Evolutionary conservation across 2,797 vertebrate species (phyloP), one percentile per base, ranked within the genome.

Genomic region (Acanthurus lineatus): DNA sequence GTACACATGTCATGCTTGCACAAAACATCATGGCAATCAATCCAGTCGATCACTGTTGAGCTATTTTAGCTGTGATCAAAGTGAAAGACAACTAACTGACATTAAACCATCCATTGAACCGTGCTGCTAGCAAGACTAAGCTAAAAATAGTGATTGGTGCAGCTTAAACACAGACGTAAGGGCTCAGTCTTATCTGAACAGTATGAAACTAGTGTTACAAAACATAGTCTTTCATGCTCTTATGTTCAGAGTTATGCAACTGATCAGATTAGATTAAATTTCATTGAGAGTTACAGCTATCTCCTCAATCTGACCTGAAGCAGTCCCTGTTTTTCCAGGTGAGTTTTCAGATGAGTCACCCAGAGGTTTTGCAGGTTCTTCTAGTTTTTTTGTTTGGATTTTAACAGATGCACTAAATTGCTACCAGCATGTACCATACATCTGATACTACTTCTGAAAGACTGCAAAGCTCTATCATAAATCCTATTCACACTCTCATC

Each of bases 321-420:
- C 76, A 2, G 44, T 66, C 44, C 3, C 9, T 83, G 85, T 90
- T 90, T 83, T 84, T 79, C 42, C 77, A 85, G 83, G 71, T 85
- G 69, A 44, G 64, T 86, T 66, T 81, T 81, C 3, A 19, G 72
- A 84, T 82, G 86, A 91, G 75, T 90, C 89, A 88, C 54, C 28
- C 40, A 56, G 57, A 79, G 25, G 35, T 82, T 90, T 77, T 61
- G 48, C 72, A 75, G 78, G 81, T 87, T 89, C 53, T 73, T 73
- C 49, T 20, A 69, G 72, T 80, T 81, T 42, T 79, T 79, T 59
- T 65, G 47, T 68, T 83, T 77, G 62, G 63, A 78, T 80, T 82
- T 72, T 35, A 75, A 63, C 73, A 69, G 59, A 81, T 70, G 40
- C 44, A 56, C 53, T 25, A 70, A 87, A 84, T 60, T 79, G 69